These are phyloP conservation scores for Rhingia rostrata DNA, from an alignment of 2,888 invertebrate species.

Conservation along the genomic window DNA sequence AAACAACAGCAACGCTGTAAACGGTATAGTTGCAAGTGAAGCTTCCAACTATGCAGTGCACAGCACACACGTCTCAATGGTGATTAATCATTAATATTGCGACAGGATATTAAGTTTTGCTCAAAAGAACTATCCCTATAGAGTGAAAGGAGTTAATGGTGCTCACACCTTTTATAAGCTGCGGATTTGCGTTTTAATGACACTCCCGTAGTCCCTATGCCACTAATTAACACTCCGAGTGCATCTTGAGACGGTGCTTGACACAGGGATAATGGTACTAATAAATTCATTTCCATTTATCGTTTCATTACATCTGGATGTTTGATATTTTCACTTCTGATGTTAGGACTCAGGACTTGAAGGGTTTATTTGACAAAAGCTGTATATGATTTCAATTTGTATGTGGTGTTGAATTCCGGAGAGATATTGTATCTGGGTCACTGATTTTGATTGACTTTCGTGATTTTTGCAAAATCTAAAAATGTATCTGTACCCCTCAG, in stretches of 20 bases:
- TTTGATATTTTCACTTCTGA: constrained; percentile 23
- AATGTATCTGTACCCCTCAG: too few relatives aligned
- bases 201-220: neutral
- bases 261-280: constrained; percentile 6
- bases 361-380: too few relatives aligned
- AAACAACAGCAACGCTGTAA: constrained; percentile 38
- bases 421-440: too few relatives aligned
- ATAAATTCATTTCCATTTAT: constrained; percentile 67
- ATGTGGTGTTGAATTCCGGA: too few relatives aligned
- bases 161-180: constrained; percentile 22
- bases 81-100: constrained; percentile 67
- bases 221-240: constrained; percentile 68
- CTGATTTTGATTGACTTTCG: too few relatives aligned
- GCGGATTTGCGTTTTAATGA: constrained; percentile 30
- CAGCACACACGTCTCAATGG: constrained; percentile 7
- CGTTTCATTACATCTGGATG: constrained; percentile 63
- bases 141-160: constrained; percentile 49
- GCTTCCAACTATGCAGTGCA: neutral
- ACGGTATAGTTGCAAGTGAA: neutral
- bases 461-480: too few relatives aligned
- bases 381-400: too few relatives aligned
- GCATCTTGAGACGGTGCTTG: constrained; percentile 66
- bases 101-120: constrained; percentile 34
- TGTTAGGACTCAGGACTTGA: constrained; percentile 9
- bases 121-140: constrained; percentile 31